Evolutionary conservation across 2,888 invertebrate genomes (phyloP).

Genomic region (Dicyrtoma fusca): DNA sequence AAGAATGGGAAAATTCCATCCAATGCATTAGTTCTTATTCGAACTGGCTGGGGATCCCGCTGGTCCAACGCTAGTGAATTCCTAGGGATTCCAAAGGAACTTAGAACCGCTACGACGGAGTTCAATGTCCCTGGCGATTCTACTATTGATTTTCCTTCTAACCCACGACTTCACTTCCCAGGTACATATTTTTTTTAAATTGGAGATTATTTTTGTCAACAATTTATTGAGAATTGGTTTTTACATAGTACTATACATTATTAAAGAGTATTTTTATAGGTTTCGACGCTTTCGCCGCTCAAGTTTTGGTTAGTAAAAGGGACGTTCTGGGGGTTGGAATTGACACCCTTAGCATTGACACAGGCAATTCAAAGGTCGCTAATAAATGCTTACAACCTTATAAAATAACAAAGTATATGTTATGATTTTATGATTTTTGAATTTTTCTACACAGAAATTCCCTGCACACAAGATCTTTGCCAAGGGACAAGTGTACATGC

Average conservation of each 20-base stretch:
- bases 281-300: constrained; percentile 41
- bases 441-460: constrained; percentile 24
- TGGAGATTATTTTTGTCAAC: not conserved
- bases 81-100: constrained; percentile 27
- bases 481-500: constrained; percentile 29
- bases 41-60: constrained; percentile 45
- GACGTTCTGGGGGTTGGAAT: constrained; percentile 46
- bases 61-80: constrained; percentile 39
- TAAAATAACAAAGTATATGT: too few relatives aligned
- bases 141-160: not conserved
- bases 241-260: not conserved
- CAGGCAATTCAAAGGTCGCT: constrained; percentile 43
- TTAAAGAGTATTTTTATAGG: constrained; percentile 23
- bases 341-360: constrained; percentile 47
- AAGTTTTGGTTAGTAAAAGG: constrained; percentile 43
- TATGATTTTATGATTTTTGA: too few relatives aligned
- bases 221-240: too few relatives aligned
- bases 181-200: constrained; percentile 9
- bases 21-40: constrained; percentile 42
- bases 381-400: not conserved
- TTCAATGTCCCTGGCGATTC: not conserved
- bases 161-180: constrained; percentile 19
- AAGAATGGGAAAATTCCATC: constrained; percentile 48
- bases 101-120: constrained; percentile 12
- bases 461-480: constrained; percentile 39